Evolutionary conservation across 2,888 invertebrate species (phyloP), one percentile per base, ranked within the genome.

Genomic region (Dione vanillae): DNA sequence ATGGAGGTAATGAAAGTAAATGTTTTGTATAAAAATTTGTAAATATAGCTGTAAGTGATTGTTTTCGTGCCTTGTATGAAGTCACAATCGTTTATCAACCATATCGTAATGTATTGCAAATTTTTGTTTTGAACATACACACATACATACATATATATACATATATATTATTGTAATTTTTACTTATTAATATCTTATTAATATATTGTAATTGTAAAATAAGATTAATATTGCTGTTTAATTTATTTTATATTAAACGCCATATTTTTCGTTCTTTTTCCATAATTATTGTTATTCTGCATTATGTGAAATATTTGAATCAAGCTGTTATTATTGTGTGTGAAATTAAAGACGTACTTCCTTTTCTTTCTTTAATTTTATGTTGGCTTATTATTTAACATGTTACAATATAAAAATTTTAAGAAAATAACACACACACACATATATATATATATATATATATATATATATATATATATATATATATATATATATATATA

Each of bases 1-100:
- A 67, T 54, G 59, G 47, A 65, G 16, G n/a, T 67, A 49, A 51
- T 61, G 11, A 2, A 47, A 47, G 9, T 19, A 49, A 49, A 49
- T 49, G 47, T 14, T 54, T 54, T 54, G n/a, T 54, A 37, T 54
- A 37, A 14, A 54, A n/a, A n/a, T 1, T 37, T 54, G 54, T 54
- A 54, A 54, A 54, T 54, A 54, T 49, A 1, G 1, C n/a, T 47
- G 19, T 49, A 49, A 49, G 49, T 49, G 19, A 49, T 49, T 10
- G 16, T 19, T 11, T 49, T 19, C 19, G 49, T 49, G 19, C 19
- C 49, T 49, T 49, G 19, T 49, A 11, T 12, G 19, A 19, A 49
- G 19, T 19, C 11, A 19, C 49, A 6, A 49, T 19, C 16, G 19
- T 49, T 49, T 49, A 19, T 49, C 49, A 9, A 49, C 11, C 11